Evolutionary conservation across 2,888 invertebrate genomes (phyloP).

Genomic region (Salpingus planirostris): DNA sequence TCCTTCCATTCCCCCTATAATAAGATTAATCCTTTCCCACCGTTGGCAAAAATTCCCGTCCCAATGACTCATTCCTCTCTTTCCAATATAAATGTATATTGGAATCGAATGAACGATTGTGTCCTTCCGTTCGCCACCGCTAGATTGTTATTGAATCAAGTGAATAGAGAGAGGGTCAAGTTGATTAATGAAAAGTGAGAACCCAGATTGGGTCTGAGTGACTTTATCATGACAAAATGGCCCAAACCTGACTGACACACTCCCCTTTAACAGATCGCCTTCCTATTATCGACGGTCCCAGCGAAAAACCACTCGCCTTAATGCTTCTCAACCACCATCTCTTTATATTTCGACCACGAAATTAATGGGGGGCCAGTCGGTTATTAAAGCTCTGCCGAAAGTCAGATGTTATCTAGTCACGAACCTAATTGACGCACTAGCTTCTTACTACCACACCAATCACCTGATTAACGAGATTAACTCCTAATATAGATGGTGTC

Average conservation of each 20-base stretch:
- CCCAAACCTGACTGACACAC: constrained; percentile 9
- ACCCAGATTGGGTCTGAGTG: constrained; percentile 19
- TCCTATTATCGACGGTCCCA: constrained; percentile 9
- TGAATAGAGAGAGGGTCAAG: constrained; percentile 19
- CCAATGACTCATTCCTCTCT: constrained; percentile 21
- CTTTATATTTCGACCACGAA: constrained; percentile 3
- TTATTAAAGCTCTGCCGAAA: constrained; percentile 7
- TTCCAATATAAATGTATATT: constrained; percentile 32
- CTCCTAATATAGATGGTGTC: too few relatives aligned
- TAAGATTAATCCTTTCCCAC: constrained; percentile 10
- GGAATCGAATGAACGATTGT: constrained; percentile 28
- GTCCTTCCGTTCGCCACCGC: neutral
- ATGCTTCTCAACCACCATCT: constrained; percentile 1
- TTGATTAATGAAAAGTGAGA: constrained; percentile 28
- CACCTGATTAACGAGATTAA: too few relatives aligned
- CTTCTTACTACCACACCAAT: too few relatives aligned
- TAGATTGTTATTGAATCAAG: constrained; percentile 26
- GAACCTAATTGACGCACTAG: constrained; percentile 6
- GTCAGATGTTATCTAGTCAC: constrained; percentile 8
- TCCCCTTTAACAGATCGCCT: constrained; percentile 7
- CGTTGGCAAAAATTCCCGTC: constrained; percentile 2
- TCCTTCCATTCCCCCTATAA: constrained; percentile 6
- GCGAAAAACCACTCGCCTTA: constrained; percentile 2
- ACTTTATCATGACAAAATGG: constrained; percentile 25
- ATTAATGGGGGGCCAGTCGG: constrained; percentile 9